These are phyloP conservation scores for Microplitis mediator DNA, from an alignment of 1,140 invertebrate genomes.

Conservation along the genomic window DNA sequence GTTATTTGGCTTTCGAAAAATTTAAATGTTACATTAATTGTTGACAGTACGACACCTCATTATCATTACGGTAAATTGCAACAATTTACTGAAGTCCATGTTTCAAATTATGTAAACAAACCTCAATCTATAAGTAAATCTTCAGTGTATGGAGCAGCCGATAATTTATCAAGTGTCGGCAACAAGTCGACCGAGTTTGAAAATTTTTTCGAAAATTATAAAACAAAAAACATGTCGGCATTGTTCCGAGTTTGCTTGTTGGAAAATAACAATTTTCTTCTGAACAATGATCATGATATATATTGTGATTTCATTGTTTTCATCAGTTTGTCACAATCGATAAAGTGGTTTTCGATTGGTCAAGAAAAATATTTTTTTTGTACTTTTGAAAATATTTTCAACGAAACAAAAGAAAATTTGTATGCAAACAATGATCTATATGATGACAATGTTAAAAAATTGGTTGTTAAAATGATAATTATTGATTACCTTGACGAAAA, in stretches of 20 bases:
- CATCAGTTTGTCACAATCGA: not conserved
- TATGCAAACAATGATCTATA: too few relatives aligned
- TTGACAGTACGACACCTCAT: constrained; percentile 45
- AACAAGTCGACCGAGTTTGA: too few relatives aligned
- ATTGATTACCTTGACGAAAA: too few relatives aligned
- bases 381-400: not conserved
- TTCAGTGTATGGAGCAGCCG: too few relatives aligned
- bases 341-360: constrained; percentile 1
- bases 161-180: too few relatives aligned
- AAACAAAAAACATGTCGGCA: too few relatives aligned
- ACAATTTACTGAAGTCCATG: constrained; percentile 51
- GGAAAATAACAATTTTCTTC: too few relatives aligned
- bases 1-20: constrained; percentile 56
- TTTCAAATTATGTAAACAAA: constrained; percentile 28
- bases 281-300: not conserved
- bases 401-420: too few relatives aligned
- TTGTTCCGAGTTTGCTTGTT: too few relatives aligned
- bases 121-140: not conserved
- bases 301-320: constrained; percentile 17
- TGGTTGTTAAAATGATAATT: too few relatives aligned
- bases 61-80: constrained; percentile 47
- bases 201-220: too few relatives aligned
- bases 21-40: constrained; percentile 44
- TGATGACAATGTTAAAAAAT: too few relatives aligned
- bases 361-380: not conserved